Base-by-base conservation (phyloP, 2,888 invertebrate genomes). In the Sabatieria punctata region DNA sequence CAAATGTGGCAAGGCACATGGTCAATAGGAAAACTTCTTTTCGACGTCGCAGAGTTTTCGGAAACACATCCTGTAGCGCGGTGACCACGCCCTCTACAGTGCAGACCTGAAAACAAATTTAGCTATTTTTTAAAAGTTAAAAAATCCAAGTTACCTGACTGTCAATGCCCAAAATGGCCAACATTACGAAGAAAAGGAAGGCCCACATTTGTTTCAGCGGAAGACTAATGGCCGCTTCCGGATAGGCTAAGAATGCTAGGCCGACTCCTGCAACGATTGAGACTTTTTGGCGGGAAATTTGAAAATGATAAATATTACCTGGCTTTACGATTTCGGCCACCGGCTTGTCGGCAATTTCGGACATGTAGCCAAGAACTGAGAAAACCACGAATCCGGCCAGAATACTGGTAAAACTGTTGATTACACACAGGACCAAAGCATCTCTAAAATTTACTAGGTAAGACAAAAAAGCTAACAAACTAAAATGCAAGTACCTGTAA, bases 241-340 rank as follows among this genome's bases (percentile, higher is more conserved):
- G 66, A 45, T 66, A 67, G 1, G 60, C 66, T 18, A 67, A 49
- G 52, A 67, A 66, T 1, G 67, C 65, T 39, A 66, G 50, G 13
- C 66, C 66, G 24, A 66, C 65, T 2, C 62, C 57, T 51, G 45
- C 4, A 46, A 33, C 40, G n/a, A n/a, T n/a, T n/a, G n/a, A n/a
- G n/a, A n/a, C n/a, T n/a, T n/a, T n/a, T n/a, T n/a, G n/a, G n/a
- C n/a, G n/a, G n/a, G n/a, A n/a, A n/a, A n/a, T n/a, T n/a, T n/a
- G n/a, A n/a, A n/a, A n/a, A n/a, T n/a, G n/a, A n/a, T n/a, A n/a
- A n/a, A 6, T 4, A 18, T 44, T 33, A 51, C 63, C 63, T 18
- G 64, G 60, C 40, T 63, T 64, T 23, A 64, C 63, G 40, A 63
- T 61, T 27, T 62, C 60, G 2, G 55, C 53, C 15, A 48, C 47